These are phyloP conservation scores for Donacobius atricapilla DNA, from an alignment of 2,113 vertebrate species.

Conservation along the genomic window DNA sequence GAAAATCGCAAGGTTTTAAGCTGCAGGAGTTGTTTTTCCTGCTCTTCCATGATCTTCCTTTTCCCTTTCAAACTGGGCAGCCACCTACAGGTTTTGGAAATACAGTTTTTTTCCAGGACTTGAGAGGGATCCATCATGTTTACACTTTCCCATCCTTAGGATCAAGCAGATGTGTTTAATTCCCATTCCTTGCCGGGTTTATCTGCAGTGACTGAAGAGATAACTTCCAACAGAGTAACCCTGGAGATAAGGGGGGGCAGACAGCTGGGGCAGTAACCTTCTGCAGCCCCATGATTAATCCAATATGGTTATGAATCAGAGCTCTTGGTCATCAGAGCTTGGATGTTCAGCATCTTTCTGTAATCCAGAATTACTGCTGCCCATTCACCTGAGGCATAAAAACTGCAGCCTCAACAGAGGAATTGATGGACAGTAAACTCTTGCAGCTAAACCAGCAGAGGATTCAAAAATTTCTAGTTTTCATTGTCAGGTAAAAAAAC, in stretches of 20 bases:
- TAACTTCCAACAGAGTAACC: conserved; percentile 20
- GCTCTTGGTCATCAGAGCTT: neutral
- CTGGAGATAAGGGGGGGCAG: neutral
- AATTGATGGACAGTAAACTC: neutral
- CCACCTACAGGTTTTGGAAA: neutral
- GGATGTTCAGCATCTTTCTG: neutral
- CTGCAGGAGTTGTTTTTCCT: neutral
- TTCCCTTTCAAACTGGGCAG: neutral
- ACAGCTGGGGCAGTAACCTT: conserved; percentile 32
- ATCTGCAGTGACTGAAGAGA: neutral
- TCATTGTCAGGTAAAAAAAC: neutral
- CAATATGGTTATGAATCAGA: neutral
- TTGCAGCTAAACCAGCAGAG: neutral
- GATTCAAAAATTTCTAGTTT: neutral
- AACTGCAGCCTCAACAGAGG: neutral
- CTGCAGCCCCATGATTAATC: neutral
- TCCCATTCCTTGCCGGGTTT: neutral
- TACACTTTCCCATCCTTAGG: neutral
- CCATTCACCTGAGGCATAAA: neutral
- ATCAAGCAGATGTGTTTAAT: conserved; percentile 3
- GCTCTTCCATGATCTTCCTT: neutral
- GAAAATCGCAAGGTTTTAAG: neutral
- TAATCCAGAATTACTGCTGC: neutral
- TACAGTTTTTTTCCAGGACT: neutral
- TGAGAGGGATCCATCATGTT: neutral